Evolutionary conservation across 2,888 invertebrate species (phyloP), one percentile per base, ranked within the genome.

Genomic region (Andrena camellia): DNA sequence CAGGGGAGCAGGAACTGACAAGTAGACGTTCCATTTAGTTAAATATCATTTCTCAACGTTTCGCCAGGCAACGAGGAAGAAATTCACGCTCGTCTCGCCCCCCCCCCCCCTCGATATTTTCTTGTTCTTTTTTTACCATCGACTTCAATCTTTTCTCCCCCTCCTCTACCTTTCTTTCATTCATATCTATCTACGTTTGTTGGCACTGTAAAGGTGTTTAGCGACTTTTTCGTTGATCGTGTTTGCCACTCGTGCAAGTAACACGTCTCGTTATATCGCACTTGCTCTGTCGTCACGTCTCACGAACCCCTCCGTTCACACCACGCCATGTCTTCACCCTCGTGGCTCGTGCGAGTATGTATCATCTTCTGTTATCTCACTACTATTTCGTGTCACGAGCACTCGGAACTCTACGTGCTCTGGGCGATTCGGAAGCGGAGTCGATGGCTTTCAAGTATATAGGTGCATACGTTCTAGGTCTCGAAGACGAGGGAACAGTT

Each of bases 121-220:
- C 10, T 54, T 57, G 7, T 54, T 17, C 52, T 26, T 64, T 59
- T 66, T 52, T 73, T 71, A 62, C 57, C 67, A 48, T 63, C 54
- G 42, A 42, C 42, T 42, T 42, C 4, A 5, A 42, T 42, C 26
- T 42, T 48, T 68, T 75, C 62, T 69, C 20, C 54, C 48, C 17
- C 42, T 42, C 42, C 42, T 42, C 42, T 1, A 42, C 42, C 42
- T 42, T 42, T 42, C 42, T 42, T 42, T 42, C 42, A 42, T 42
- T 42, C 42, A 13, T 42, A 42, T 42, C 4, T 42, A 42, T 17
- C 42, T 42, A 42, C 42, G 42, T 42, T 73, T 77, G 57, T 78
- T 83, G 70, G 82, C 74, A 59, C 54, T 33, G 73, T 74, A 71
- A 85, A 62, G 67, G 67, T 87, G 88, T 84, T 83, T 88, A 88